These are phyloP conservation scores for Pegoplata infirma DNA, from an alignment of 2,888 invertebrate genomes.

Conservation along the genomic window DNA sequence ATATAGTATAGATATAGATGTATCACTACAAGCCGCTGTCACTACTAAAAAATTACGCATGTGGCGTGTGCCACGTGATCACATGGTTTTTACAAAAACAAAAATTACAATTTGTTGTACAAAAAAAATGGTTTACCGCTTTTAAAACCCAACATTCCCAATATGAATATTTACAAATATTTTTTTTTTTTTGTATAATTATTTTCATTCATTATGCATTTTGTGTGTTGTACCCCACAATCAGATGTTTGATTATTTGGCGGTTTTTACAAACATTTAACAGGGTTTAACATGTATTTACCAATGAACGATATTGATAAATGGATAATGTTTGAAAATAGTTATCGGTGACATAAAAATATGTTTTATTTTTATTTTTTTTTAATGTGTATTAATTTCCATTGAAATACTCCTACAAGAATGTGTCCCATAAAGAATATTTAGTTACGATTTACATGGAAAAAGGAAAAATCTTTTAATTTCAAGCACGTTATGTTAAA, in stretches of 20 bases:
- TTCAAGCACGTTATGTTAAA: too few species aligned
- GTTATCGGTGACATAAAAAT: background rate
- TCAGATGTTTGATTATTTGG: conserved; percentile 4
- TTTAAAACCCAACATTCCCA: background rate
- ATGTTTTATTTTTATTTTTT: too few species aligned
- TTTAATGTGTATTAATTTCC: too few species aligned
- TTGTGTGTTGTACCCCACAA: background rate
- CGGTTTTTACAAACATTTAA: background rate
- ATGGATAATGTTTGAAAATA: background rate
- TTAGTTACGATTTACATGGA: background rate
- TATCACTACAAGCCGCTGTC: background rate
- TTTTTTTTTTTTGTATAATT: background rate
- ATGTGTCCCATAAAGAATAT: background rate
- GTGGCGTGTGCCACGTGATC: conserved; percentile 15
- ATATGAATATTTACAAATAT: too few species aligned
- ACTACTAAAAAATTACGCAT: background rate
- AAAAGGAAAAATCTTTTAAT: too few species aligned
- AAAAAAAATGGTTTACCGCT: background rate
- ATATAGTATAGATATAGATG: too few species aligned
- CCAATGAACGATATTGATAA: background rate
- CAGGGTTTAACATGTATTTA: background rate
- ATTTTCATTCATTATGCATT: background rate
- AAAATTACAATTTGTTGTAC: too few species aligned
- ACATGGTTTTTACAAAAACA: background rate
- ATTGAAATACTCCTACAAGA: too few species aligned